A percentile compares a stretch with the other conserved stretches of the same genome.
These are phyloP conservation scores for Hololepta plana DNA, from an alignment of 2,888 invertebrate species.

Conservation along the genomic window DNA sequence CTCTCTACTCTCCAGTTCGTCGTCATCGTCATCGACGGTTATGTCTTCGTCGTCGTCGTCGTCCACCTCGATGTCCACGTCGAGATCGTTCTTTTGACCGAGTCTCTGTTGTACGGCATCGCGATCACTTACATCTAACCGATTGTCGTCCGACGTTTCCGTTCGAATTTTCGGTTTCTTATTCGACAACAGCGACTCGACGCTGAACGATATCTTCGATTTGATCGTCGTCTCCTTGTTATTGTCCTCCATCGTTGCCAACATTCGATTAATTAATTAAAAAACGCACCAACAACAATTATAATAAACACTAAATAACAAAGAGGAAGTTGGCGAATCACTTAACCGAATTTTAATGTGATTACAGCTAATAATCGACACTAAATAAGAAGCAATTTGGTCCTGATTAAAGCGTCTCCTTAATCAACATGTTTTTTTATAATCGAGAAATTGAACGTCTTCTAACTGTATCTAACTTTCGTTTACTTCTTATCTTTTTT, in stretches of 20 bases:
- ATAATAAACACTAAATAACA: too few relatives aligned
- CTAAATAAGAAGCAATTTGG: too few relatives aligned
- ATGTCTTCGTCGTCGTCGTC: slow-evolving; percentile 29
- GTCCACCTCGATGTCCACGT: slow-evolving; percentile 23
- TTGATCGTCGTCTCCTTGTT: slow-evolving; percentile 24
- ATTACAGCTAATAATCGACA: too few relatives aligned
- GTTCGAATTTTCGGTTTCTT: slow-evolving; percentile 9
- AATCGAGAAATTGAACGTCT: too few relatives aligned
- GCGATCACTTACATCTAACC: slow-evolving; percentile 4
- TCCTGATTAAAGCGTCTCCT: too few relatives aligned
- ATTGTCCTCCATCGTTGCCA: slow-evolving; percentile 23
- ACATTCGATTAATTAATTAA: too few relatives aligned
- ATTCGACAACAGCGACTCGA: slow-evolving; percentile 42
- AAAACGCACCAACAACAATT: too few relatives aligned
- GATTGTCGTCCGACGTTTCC: slow-evolving; percentile 1
- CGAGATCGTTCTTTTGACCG: slow-evolving; percentile 9
- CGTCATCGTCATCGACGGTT: slow-evolving; percentile 21
- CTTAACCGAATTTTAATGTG: too few relatives aligned
- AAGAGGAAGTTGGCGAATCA: too few relatives aligned
- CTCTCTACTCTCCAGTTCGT: slow-evolving; percentile 25
- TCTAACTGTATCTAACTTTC: too few relatives aligned
- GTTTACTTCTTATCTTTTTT: too few relatives aligned
- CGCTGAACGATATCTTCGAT: slow-evolving; percentile 56
- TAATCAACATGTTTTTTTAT: too few relatives aligned
- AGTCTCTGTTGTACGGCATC: slow-evolving; percentile 6